Conservation (phyloP, 2,113 vertebrate species). For the Malaclemys terrapin region DNA sequence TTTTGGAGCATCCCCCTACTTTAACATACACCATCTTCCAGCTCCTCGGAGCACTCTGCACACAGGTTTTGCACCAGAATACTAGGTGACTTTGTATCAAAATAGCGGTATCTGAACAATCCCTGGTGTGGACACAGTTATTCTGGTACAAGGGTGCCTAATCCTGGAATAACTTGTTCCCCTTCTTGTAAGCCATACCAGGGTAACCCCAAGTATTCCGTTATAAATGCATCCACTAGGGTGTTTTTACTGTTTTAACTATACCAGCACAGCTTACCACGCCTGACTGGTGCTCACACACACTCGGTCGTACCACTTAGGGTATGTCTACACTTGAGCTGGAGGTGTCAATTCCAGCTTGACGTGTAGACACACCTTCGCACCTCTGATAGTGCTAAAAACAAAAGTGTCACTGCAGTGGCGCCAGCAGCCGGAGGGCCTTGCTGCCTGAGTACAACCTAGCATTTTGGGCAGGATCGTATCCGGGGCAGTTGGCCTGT, state of each 20-base stretch:
- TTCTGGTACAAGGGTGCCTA: not conserved
- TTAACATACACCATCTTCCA: not conserved
- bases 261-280: not conserved
- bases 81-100: not conserved
- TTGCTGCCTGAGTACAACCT: not conserved
- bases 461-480: not conserved
- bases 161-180: not conserved
- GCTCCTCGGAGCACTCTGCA: not conserved
- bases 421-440: not conserved
- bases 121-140: not conserved
- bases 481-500: not conserved
- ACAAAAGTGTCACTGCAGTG: not conserved
- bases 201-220: not conserved
- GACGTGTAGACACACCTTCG: not conserved
- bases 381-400: not conserved
- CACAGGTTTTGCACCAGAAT: not conserved
- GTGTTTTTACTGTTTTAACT: not conserved
- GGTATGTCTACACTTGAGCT: not conserved
- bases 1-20: not conserved
- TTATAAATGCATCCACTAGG: rapidly evolving
- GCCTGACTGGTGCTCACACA: rapidly evolving
- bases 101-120: not conserved
- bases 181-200: not conserved
- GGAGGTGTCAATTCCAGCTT: not conserved
- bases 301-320: rapidly evolving